phyloP scores from a whole-genome alignment of 2,113 vertebrate genomes.

The Merops nubicus region DNA sequence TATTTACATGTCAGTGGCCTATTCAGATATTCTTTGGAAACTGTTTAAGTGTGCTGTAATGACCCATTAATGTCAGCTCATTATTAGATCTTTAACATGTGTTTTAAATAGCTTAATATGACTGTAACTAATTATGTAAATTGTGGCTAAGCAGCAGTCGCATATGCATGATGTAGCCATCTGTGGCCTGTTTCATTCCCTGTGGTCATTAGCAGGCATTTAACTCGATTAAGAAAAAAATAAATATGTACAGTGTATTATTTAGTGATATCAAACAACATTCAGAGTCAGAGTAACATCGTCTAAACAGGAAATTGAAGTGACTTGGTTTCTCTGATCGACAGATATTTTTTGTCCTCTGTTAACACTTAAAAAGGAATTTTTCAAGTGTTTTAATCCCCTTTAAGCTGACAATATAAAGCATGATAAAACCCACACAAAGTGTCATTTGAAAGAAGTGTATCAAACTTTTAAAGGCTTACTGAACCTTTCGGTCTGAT shows the following conservation, averaged over 20 bases:
- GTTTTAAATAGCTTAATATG: conserved; percentile 34
- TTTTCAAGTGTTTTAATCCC: background rate
- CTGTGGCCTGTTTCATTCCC: background rate
- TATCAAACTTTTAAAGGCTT: background rate
- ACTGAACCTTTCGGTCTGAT: background rate
- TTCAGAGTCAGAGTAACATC: background rate
- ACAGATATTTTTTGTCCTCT: background rate
- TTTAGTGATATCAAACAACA: background rate
- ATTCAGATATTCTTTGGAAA: background rate
- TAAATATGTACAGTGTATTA: background rate
- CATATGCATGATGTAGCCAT: conserved; percentile 16
- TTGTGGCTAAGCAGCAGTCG: conserved; percentile 13
- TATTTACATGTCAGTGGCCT: background rate
- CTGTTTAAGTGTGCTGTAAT: background rate
- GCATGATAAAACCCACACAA: background rate
- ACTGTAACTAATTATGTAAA: conserved; percentile 1
- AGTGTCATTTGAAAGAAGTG: background rate
- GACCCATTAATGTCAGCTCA: background rate
- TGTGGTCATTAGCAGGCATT: background rate
- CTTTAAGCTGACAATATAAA: background rate
- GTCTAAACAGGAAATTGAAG: background rate
- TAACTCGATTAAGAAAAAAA: background rate
- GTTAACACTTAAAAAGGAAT: background rate
- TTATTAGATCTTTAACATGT: conserved; percentile 45
- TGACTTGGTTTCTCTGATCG: background rate